These are phyloP conservation scores for Paradoxurus hermaphroditus DNA, from an alignment of 2,113 vertebrate species.

Conservation along the genomic window DNA sequence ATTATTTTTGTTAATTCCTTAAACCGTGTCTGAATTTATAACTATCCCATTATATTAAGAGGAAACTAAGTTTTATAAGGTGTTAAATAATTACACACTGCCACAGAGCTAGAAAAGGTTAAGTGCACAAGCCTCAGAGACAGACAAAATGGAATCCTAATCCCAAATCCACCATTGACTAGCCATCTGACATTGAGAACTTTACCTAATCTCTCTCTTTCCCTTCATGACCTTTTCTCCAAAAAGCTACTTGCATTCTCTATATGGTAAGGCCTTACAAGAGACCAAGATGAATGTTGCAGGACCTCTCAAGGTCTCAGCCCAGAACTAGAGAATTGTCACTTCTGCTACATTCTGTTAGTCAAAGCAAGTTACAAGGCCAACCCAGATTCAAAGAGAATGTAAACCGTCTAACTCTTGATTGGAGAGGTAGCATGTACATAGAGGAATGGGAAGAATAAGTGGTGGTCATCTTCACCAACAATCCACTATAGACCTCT, in stretches of 20 bases:
- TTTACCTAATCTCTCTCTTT: neutral
- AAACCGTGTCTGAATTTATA: neutral
- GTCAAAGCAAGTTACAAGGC: neutral
- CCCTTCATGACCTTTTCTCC: neutral
- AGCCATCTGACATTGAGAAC: too few species aligned
- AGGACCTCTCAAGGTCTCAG: neutral
- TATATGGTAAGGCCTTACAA: neutral
- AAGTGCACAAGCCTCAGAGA: neutral
- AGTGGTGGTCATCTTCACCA: neutral
- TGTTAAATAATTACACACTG: neutral
- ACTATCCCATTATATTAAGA: neutral
- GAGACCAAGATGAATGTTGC: neutral
- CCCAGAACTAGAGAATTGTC: neutral
- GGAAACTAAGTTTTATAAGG: neutral
- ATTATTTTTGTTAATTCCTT: neutral
- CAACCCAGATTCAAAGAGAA: neutral
- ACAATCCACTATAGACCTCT: neutral
- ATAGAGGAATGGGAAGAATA: neutral
- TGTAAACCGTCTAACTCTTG: neutral
- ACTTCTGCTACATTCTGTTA: neutral
- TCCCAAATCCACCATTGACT: neutral
- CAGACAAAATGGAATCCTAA: neutral
- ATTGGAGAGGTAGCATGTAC: neutral
- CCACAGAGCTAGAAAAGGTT: neutral
- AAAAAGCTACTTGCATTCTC: neutral